Evolutionary conservation across 2,797 vertebrate genomes (phyloP), one percentile per base, ranked within the genome.

Genomic region (Gorsachius magnificus): DNA sequence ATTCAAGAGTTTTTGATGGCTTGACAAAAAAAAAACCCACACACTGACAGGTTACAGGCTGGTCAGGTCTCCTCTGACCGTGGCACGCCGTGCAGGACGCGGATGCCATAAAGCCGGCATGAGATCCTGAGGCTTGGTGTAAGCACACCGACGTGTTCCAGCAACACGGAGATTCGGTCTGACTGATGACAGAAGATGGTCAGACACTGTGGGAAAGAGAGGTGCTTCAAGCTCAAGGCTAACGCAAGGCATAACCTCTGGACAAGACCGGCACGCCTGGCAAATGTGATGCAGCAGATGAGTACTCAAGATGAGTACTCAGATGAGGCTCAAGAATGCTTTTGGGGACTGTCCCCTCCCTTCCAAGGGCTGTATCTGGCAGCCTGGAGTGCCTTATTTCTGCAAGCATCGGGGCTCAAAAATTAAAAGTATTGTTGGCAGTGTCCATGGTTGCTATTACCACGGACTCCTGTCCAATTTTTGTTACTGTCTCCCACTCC

Each of bases 401-500:
- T 77, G 51, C 70, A 84, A 71, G 63, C 74, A 54, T 74, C 2
- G 11, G 61, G 63, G 70, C 80, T 92, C 88, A 84, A 11, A 63
- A 36, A 63, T 25, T 8, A 1, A 26, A n/a, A 93, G 43, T 54
- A 13, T 13, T 91, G 79, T 38, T 96, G 93, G 91, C 93, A 94
- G 56, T 7, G 1, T 33, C 77, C 74, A 45, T 46, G 16, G 70
- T 3, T 90, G 70, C 56, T 83, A 70, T 95, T 83, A 85, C 90
- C 74, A 74, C 7, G 17, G 83, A 64, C 77, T 95, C 91, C 1
- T 1, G 74, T 95, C 96, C 88, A 95, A 96, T 97, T 93, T 95
- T 24, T 95, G 70, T 95, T 92, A 63, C 95, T 90, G 91, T 96
- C 96, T 95, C 80, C 91, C 88, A 82, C 80, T 91, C 80, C 80